Percentiles rank a stretch among this genome's conserved stretches.
phyloP scores from a whole-genome alignment of 2,797 vertebrate genomes.

The Sylvia borin region DNA sequence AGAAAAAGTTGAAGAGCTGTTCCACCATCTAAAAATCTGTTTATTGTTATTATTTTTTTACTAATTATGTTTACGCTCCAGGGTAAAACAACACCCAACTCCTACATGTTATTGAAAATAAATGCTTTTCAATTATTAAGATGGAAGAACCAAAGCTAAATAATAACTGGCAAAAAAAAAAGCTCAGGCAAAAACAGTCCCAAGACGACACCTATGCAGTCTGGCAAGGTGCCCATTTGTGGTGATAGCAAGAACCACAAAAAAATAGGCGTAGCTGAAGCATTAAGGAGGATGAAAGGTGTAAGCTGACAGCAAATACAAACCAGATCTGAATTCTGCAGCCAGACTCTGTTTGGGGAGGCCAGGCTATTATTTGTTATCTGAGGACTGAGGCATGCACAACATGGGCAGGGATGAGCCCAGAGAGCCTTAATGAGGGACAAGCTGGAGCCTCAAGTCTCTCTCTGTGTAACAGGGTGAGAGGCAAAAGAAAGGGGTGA shows the following conservation, averaged over 20 bases:
- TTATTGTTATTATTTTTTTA: constrained; percentile 30
- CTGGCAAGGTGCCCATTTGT: background rate
- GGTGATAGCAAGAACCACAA: constrained; percentile 20
- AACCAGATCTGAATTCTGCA: background rate
- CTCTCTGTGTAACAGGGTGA: fast-evolving
- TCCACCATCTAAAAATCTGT: constrained; percentile 2
- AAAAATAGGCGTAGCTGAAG: constrained; percentile 22
- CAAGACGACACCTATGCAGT: background rate
- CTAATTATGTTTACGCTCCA: constrained; percentile 27
- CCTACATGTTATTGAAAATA: constrained; percentile 16
- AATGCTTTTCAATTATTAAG: constrained; percentile 46
- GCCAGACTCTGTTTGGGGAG: background rate
- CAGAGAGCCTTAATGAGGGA: background rate
- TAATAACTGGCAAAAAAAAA: constrained; percentile 25
- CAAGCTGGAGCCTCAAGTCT: background rate
- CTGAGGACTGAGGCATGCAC: background rate
- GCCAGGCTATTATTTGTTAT: background rate
- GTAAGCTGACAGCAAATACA: constrained; percentile 6
- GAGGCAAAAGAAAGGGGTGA: background rate
- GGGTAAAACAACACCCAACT: constrained; percentile 36
- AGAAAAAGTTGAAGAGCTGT: background rate
- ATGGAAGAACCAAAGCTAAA: constrained; percentile 1
- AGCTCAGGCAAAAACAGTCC: background rate
- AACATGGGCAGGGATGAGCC: background rate
- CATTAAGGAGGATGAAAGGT: constrained; percentile 57